Evolutionary conservation across 2,113 vertebrate genomes (phyloP), one percentile per base, ranked within the genome.

Genomic region (Orientallactaga bullata): DNA sequence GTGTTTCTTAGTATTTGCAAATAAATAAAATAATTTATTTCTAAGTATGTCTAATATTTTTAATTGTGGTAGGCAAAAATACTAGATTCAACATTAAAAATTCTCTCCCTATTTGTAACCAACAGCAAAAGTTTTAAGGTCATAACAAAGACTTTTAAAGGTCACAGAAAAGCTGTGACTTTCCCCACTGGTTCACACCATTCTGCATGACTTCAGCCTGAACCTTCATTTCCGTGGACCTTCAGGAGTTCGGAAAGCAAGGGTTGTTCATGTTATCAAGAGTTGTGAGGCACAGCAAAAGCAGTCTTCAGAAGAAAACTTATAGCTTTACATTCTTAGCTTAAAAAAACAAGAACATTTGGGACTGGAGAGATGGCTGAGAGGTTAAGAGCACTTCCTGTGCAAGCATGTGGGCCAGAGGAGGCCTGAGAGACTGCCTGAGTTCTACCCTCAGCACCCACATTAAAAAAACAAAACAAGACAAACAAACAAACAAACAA

Each of bases 321-420:
- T 35, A 66, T 20, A 82, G 60, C 32, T 60, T 78, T 63, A 71
- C 28, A 24, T 4, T 18, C 42, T 80, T 88, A 12, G 1, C 17
- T 60, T 89, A 83, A 83, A 81, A 74, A 93, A 77, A 77, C 30
- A 77, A 85, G 17, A 65, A 90, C 77, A 91, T 10, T 26, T 30
- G 24, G 30, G 26, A 30, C 30, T 12, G 28, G 28, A 32, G 30
- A 13, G 66, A 68, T 28, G 66, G 16, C 32, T 68, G 28, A 32
- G 30, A 32, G 28, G 15, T 13, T 32, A 15, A 32, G 28, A n/a
- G 15, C 30, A 32, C 30, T 32, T 55, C 7, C 55, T 13, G 51
- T 55, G 55, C 15, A 16, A 55, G 55, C 55, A 55, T 55, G 55
- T 51, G 30, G 26, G 23, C 28, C 63, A 26, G 28, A 30, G 28